Evolutionary conservation across 2,888 invertebrate species (phyloP).

Genomic region (Selenia dentaria): DNA sequence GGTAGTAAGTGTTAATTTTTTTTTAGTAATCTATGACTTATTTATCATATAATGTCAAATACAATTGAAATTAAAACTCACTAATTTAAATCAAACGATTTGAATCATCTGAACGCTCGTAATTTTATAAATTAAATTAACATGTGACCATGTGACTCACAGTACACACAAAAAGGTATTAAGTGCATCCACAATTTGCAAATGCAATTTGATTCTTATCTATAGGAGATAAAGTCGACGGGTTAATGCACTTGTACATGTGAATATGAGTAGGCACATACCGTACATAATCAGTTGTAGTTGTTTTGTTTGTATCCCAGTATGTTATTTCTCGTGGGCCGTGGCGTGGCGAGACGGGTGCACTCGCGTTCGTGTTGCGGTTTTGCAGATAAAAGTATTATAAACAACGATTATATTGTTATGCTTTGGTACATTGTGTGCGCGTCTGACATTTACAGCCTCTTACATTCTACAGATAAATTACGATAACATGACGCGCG

Average conservation of each 20-base stretch:
- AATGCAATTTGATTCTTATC: conserved; percentile 1
- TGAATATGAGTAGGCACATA: background rate
- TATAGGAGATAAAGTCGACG: conserved; percentile 3
- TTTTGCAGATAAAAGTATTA: conserved; percentile 4
- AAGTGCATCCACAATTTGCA: background rate
- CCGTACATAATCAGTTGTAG: background rate
- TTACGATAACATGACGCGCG: too few species aligned
- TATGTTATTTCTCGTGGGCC: conserved; percentile 11
- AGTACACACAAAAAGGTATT: background rate
- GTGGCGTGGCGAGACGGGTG: too few species aligned
- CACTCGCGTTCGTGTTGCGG: too few species aligned
- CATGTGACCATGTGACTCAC: conserved; percentile 9
- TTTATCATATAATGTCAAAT: too few species aligned
- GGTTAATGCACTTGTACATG: background rate
- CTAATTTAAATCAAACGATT: too few species aligned
- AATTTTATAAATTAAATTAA: conserved; percentile 12
- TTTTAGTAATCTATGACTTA: too few species aligned
- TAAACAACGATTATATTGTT: background rate
- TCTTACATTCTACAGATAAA: too few species aligned
- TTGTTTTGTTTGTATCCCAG: background rate
- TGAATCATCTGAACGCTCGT: too few species aligned
- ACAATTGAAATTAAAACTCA: too few species aligned
- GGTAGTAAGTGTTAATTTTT: too few species aligned
- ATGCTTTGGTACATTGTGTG: background rate
- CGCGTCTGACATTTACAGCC: too few species aligned